Percentiles rank a stretch among this genome's conserved stretches.
These are phyloP conservation scores for Balearica regulorum DNA, from an alignment of 2,797 vertebrate species.

Conservation along the genomic window DNA sequence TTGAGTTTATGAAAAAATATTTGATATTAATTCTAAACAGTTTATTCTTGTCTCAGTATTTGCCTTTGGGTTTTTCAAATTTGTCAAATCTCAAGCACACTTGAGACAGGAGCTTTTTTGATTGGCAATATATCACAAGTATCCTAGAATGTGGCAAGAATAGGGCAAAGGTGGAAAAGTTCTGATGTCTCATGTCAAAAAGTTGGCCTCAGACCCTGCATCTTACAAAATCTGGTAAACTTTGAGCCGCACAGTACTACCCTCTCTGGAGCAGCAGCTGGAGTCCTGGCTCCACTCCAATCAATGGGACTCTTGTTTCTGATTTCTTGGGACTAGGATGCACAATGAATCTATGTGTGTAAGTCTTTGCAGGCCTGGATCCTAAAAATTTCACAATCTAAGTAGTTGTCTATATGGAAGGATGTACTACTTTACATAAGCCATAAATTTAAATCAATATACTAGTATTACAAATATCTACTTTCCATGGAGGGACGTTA, in stretches of 20 bases:
- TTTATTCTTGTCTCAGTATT: not conserved
- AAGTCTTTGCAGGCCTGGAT: not conserved
- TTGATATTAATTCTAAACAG: not conserved
- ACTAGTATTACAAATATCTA: not conserved
- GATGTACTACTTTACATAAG: not conserved
- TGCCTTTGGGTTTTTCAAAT: not conserved
- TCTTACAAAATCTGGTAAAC: not conserved
- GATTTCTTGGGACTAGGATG: not conserved
- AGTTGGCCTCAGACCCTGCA: not conserved
- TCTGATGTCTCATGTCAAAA: not conserved
- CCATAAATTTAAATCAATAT: not conserved
- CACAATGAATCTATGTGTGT: not conserved
- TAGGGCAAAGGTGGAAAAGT: not conserved
- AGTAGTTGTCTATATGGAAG: not conserved
- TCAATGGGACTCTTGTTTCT: constrained; percentile 8
- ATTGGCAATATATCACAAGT: not conserved
- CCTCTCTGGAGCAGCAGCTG: not conserved
- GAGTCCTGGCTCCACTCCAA: not conserved
- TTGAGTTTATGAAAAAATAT: not conserved
- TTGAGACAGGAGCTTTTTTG: not conserved
- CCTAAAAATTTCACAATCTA: not conserved
- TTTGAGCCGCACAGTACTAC: not conserved
- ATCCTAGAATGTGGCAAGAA: not conserved
- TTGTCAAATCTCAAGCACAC: not conserved
- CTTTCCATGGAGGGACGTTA: not conserved